Percentiles rank a stretch among this genome's conserved stretches.
Evolutionary conservation across 2,113 vertebrate species (phyloP).

Genomic region (Seriola rivoliana): DNA sequence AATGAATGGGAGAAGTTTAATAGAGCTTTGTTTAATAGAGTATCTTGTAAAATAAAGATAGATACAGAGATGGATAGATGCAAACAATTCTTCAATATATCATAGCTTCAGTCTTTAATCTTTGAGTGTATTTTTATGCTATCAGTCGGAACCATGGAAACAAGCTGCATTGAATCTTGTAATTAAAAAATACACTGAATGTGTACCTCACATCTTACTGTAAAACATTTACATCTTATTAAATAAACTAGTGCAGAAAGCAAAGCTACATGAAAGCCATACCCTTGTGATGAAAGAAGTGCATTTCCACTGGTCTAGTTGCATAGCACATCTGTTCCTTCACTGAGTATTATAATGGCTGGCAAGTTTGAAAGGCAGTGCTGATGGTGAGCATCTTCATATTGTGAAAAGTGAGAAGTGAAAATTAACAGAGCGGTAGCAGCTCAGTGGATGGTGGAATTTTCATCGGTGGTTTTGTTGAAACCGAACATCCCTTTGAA

Average conservation of each 20-base stretch:
- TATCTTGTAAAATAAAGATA: neutral
- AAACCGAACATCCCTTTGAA: constrained; percentile 16
- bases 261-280: constrained; percentile 35
- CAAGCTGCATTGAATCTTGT: neutral
- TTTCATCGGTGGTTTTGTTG: neutral
- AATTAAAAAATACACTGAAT: constrained; percentile 7
- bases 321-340: constrained; percentile 59
- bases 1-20: constrained; percentile 40
- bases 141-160: constrained; percentile 46
- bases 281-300: constrained; percentile 48
- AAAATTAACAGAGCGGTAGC: constrained; percentile 17
- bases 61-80: constrained; percentile 4
- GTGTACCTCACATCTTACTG: neutral
- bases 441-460: neutral
- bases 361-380: constrained; percentile 49
- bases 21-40: constrained; percentile 12
- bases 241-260: constrained; percentile 5
- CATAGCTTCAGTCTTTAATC: neutral
- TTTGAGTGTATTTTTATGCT: neutral
- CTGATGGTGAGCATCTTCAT: constrained; percentile 31
- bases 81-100: constrained; percentile 2
- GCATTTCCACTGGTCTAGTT: constrained; percentile 51
- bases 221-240: neutral
- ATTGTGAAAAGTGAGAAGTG: neutral
- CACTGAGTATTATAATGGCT: constrained; percentile 38